A percentile compares a stretch with the other conserved stretches of the same genome.
phyloP scores from a whole-genome alignment of 2,113 vertebrate genomes.

The Pangasianodon gigas region DNA sequence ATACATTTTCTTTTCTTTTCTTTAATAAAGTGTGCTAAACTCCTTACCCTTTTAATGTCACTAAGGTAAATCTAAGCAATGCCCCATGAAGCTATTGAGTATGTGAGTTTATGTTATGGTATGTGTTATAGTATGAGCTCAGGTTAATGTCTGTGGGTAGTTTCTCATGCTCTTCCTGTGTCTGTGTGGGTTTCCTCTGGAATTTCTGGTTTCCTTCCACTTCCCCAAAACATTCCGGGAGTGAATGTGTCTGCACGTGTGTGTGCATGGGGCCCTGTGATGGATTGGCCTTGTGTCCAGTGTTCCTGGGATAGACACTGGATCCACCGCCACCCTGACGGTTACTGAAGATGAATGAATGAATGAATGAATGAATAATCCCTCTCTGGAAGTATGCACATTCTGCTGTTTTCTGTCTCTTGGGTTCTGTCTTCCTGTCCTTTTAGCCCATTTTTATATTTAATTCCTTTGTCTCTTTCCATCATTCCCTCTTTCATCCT shows the following conservation, averaged over 20 bases:
- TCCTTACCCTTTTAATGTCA: not conserved
- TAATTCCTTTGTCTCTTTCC: no score
- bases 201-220: not conserved
- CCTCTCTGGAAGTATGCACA: not conserved
- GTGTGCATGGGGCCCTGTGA: not conserved
- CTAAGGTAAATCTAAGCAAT: not conserved
- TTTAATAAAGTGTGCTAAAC: not conserved
- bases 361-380: not conserved
- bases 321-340: not conserved
- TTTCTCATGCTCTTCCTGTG: not conserved
- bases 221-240: not conserved
- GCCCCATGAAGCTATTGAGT: not conserved
- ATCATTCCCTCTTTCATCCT: no score
- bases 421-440: no score
- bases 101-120: not conserved
- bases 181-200: not conserved
- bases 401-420: no score
- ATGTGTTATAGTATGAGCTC: not conserved
- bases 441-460: no score
- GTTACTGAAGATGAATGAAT: not conserved
- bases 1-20: not conserved
- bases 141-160: not conserved
- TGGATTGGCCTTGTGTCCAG: not conserved
- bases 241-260: not conserved
- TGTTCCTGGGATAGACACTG: not conserved